phyloP scores from a whole-genome alignment of 92 coral and sea anemone species.

The Epizoanthus scotinus region DNA sequence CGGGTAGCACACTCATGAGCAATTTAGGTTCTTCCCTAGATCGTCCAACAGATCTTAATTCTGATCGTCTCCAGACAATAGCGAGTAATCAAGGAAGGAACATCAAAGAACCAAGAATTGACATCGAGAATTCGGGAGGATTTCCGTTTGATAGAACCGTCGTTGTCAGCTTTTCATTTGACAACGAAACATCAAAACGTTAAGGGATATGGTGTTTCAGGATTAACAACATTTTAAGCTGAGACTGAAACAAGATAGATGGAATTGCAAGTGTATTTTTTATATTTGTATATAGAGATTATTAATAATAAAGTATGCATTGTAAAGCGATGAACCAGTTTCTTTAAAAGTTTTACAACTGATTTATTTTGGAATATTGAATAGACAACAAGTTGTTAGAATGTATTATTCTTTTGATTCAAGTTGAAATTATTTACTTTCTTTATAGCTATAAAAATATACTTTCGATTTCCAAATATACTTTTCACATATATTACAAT shows the following conservation, averaged over 20 bases:
- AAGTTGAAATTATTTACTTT: too few relatives aligned
- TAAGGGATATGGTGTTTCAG: not conserved
- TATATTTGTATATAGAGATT: too few relatives aligned
- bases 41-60: not conserved
- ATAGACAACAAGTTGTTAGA: too few relatives aligned
- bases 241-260: not conserved
- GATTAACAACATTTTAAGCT: not conserved
- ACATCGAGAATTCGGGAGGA: not conserved
- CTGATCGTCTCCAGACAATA: not conserved
- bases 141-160: slow-evolving; percentile 25
- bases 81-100: slow-evolving; percentile 17
- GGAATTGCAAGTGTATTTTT: not conserved
- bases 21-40: not conserved
- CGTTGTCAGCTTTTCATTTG: slow-evolving; percentile 13
- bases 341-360: too few relatives aligned
- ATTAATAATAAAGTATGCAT: too few relatives aligned
- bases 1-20: slow-evolving; percentile 20
- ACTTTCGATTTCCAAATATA: too few relatives aligned
- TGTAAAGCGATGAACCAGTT: too few relatives aligned
- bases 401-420: too few relatives aligned
- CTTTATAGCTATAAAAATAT: too few relatives aligned
- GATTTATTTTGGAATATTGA: too few relatives aligned
- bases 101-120: not conserved
- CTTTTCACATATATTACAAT: too few relatives aligned
- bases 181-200: not conserved